Percentiles rank a stretch among this genome's conserved stretches.
These are phyloP conservation scores for Steinernema khuongi DNA, from an alignment of 1,140 invertebrate species.

Conservation along the genomic window DNA sequence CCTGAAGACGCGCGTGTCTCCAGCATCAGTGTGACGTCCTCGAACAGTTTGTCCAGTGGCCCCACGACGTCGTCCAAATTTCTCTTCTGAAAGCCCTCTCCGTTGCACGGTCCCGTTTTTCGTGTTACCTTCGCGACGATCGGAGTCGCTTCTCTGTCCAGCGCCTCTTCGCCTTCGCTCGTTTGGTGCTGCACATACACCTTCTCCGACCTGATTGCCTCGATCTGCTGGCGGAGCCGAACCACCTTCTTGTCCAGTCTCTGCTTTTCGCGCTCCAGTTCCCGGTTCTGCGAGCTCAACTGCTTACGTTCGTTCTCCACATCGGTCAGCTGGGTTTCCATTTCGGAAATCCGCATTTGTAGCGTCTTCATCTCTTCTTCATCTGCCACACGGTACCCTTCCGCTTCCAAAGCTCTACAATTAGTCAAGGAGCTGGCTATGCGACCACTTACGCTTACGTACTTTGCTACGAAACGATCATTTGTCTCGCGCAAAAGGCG, in stretches of 20 bases:
- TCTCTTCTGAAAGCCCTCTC: conserved; percentile 22
- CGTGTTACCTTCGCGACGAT: not conserved
- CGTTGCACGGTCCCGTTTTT: not conserved
- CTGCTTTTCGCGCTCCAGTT: not conserved
- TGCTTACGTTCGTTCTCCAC: not conserved
- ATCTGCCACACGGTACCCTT: not conserved
- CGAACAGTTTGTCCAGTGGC: conserved; percentile 44
- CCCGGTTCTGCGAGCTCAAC: not conserved
- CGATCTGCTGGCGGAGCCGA: not conserved
- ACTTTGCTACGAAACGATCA: not conserved
- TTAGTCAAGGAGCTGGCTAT: not conserved
- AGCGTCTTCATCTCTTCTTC: not conserved
- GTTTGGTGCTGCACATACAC: not conserved
- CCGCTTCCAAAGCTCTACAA: not conserved
- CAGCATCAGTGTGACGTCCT: conserved; percentile 46
- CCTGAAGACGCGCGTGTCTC: conserved; percentile 26
- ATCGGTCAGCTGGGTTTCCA: not conserved
- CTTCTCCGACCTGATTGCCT: not conserved
- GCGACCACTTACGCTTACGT: not conserved
- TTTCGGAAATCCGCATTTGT: not conserved
- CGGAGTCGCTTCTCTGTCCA: conserved; percentile 8
- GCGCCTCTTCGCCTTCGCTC: not conserved
- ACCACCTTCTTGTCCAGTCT: not conserved
- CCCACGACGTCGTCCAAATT: conserved; percentile 17
- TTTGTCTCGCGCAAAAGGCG: not conserved